Conservation (phyloP, 2,113 vertebrate species). For the Mesoclemmys tuberculata region DNA sequence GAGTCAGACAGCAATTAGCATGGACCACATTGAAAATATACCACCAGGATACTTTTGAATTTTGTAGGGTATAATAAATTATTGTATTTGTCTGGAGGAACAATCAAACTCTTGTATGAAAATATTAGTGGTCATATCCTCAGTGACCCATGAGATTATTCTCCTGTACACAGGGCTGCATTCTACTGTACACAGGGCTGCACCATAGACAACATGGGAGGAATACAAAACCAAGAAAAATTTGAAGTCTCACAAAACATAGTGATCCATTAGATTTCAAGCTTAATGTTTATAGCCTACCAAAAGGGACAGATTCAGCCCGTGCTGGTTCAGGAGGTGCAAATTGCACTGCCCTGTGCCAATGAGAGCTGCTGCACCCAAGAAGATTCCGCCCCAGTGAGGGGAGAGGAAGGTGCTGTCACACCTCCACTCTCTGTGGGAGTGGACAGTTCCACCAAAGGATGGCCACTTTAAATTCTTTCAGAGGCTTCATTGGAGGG, state of each 20-base stretch:
- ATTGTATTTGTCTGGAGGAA: neutral
- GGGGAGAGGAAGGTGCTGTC: neutral
- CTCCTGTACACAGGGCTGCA: neutral
- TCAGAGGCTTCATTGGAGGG: neutral
- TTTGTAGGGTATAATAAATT: neutral
- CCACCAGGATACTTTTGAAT: neutral
- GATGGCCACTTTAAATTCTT: neutral
- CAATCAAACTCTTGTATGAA: neutral
- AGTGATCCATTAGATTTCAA: neutral
- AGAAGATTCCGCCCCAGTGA: neutral
- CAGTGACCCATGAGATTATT: neutral
- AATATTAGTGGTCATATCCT: neutral
- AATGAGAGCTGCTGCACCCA: neutral
- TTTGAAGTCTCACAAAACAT: neutral
- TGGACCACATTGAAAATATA: neutral
- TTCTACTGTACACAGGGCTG: neutral
- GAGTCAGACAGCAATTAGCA: neutral
- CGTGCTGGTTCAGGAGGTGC: neutral
- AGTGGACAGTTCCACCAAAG: neutral
- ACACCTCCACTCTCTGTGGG: neutral
- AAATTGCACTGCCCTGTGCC: neutral
- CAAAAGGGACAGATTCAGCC: neutral
- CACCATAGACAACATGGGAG: neutral
- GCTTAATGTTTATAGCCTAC: neutral
- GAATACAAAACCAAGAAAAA: neutral